phyloP scores from a whole-genome alignment of 2,113 vertebrate species.

The Osmerus mordax region DNA sequence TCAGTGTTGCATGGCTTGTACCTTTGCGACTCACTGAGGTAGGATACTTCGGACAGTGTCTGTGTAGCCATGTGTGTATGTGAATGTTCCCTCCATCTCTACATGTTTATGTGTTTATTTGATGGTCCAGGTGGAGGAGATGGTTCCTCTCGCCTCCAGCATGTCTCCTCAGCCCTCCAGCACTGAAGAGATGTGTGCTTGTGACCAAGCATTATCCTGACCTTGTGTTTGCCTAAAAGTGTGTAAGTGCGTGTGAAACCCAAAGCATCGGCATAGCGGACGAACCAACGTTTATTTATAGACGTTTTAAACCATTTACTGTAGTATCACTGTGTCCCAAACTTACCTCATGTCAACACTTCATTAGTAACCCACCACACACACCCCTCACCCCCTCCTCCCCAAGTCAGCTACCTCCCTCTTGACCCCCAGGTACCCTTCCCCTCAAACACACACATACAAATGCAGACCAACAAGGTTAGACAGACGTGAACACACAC shows the following conservation, averaged over 20 bases:
- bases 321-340: slow-evolving; percentile 56
- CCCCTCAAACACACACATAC: neutral
- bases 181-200: too few relatives aligned
- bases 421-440: neutral
- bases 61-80: neutral
- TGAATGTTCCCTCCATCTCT: neutral
- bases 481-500: too few relatives aligned
- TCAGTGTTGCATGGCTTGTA: too few relatives aligned
- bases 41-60: neutral
- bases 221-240: slow-evolving; percentile 1
- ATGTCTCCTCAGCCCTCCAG: too few relatives aligned
- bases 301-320: slow-evolving; percentile 60
- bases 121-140: too few relatives aligned
- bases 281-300: slow-evolving; percentile 65
- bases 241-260: slow-evolving; percentile 3
- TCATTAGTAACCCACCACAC: slow-evolving; percentile 64
- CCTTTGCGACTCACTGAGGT: too few relatives aligned
- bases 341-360: slow-evolving; percentile 68
- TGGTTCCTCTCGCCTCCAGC: too few relatives aligned
- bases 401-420: neutral
- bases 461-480: neutral
- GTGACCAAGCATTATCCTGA: neutral
- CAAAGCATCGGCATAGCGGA: slow-evolving; percentile 25
- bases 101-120: too few relatives aligned
- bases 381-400: slow-evolving; percentile 5